Conservation (phyloP, 2,113 vertebrate genomes). For the Epinephelus fuscoguttatus region DNA sequence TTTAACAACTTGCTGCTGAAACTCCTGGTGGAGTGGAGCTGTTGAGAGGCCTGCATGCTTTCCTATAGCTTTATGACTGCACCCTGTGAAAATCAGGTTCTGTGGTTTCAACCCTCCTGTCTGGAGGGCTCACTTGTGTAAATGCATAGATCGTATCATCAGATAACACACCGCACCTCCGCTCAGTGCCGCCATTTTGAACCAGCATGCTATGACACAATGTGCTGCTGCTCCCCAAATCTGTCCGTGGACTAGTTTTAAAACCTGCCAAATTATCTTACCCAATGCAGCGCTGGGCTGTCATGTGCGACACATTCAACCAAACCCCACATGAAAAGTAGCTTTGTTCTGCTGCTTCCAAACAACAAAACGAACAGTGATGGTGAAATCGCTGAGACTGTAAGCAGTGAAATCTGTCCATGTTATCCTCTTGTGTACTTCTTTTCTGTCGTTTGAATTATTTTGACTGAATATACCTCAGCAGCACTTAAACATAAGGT, state of each 20-base stretch:
- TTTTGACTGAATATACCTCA: constrained; percentile 97
- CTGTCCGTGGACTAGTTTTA: constrained; percentile 36
- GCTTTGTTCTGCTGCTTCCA: constrained; percentile 47
- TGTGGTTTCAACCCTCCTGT: constrained; percentile 41
- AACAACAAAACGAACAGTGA: constrained; percentile 29
- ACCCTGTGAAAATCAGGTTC: constrained; percentile 64
- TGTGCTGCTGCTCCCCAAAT: constrained; percentile 47
- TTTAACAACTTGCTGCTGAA: constrained; percentile 77
- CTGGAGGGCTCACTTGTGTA: constrained; percentile 58
- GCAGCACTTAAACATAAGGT: constrained; percentile 91
- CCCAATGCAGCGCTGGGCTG: constrained; percentile 27
- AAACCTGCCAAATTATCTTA: constrained; percentile 53
- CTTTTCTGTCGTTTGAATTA: constrained; percentile 87
- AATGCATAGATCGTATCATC: constrained; percentile 52
- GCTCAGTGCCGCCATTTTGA: constrained; percentile 29
- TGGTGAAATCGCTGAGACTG: constrained; percentile 27
- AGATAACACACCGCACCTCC: constrained; percentile 20
- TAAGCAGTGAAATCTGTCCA: constrained; percentile 57
- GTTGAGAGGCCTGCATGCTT: constrained; percentile 65
- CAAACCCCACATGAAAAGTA: constrained; percentile 47
- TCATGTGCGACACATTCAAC: constrained; percentile 48
- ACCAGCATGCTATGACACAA: constrained; percentile 48
- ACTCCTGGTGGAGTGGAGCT: constrained; percentile 58
- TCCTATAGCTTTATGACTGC: constrained; percentile 76
- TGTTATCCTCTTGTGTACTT: constrained; percentile 77